These are phyloP conservation scores for Ctenochaetus hawaiiensis DNA, from an alignment of 2,797 vertebrate genomes.

Conservation along the genomic window DNA sequence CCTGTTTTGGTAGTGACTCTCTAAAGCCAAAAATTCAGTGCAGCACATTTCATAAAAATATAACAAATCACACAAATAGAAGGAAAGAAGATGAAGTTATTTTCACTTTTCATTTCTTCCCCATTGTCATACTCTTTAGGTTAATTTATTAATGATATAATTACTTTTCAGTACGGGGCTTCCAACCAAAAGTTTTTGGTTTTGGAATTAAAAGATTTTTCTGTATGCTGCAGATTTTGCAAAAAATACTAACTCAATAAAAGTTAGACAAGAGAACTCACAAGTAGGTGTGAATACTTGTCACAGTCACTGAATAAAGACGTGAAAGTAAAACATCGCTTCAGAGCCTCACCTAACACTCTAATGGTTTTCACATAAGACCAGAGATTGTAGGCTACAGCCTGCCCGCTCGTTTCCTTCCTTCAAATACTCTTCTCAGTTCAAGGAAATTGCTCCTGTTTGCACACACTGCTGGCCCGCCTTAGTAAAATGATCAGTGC, in stretches of 20 bases:
- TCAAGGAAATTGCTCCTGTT: constrained; percentile 69
- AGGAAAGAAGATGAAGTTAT: background rate
- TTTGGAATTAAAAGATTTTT: background rate
- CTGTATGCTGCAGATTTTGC: background rate
- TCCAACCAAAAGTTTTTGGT: background rate
- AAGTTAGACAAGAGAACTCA: background rate
- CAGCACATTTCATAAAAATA: background rate
- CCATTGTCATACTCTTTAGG: too few relatives aligned
- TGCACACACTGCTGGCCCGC: constrained; percentile 50
- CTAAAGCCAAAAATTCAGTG: too few relatives aligned
- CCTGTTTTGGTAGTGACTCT: constrained; percentile 7
- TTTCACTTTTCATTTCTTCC: background rate
- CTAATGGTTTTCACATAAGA: constrained; percentile 20
- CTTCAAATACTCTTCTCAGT: constrained; percentile 52
- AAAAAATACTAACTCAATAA: background rate
- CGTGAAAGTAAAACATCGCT: background rate
- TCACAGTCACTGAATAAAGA: background rate
- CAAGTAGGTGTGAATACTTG: too few relatives aligned
- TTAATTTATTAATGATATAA: too few relatives aligned
- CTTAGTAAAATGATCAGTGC: constrained; percentile 54
- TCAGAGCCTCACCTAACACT: constrained; percentile 14
- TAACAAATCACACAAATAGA: background rate
- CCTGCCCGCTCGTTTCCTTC: constrained; percentile 68
- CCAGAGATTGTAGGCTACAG: constrained; percentile 24
- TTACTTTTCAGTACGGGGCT: too few relatives aligned